phyloP scores from a whole-genome alignment of 1,140 invertebrate genomes.

The Eulimnadia texana region DNA sequence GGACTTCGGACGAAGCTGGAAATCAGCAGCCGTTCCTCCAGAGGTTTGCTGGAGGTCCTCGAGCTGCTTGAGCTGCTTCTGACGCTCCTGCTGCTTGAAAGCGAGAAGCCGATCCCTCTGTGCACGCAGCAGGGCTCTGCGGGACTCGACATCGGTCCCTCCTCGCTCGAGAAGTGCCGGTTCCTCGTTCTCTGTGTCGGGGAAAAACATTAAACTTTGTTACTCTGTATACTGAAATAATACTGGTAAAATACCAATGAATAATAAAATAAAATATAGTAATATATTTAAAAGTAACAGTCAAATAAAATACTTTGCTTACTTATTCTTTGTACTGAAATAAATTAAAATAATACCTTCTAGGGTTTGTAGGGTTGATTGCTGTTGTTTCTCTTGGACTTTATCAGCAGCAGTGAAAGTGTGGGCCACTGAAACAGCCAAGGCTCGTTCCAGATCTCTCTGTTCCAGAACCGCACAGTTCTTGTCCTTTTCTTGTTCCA shows the following conservation, averaged over 20 bases:
- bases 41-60: background rate
- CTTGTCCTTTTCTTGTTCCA: background rate
- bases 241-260: no score
- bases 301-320: no score
- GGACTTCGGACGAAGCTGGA: conserved; percentile 5
- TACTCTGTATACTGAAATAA: no score
- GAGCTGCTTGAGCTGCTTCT: conserved; percentile 47
- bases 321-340: no score
- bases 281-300: no score
- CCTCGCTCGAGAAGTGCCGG: no score
- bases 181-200: no score
- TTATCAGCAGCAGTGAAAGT: background rate
- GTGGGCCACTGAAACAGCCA: conserved; percentile 3
- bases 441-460: background rate
- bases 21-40: background rate
- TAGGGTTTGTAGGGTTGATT: background rate
- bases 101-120: conserved; percentile 79
- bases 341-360: no score
- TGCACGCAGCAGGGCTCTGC: conserved; percentile 45
- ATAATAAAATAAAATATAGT: no score
- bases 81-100: conserved; percentile 68
- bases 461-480: background rate
- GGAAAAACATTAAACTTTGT: no score
- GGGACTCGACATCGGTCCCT: conserved; percentile 53
- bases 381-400: background rate